Evolutionary conservation across 2,888 invertebrate genomes (phyloP), one percentile per base, ranked within the genome.

Genomic region (Sphinx pinastri): DNA sequence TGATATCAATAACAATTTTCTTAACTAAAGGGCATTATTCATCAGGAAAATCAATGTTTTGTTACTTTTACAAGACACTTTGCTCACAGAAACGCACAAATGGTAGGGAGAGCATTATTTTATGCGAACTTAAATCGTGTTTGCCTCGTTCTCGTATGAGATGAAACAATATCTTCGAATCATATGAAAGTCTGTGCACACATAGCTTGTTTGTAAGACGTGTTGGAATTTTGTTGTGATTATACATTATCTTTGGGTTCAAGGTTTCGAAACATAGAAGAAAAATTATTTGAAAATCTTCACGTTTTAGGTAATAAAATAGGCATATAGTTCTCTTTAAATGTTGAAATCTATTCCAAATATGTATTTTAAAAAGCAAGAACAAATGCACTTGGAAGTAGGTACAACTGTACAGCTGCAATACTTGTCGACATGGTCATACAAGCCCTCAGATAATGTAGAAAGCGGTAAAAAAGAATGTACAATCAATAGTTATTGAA

Each of bases 61-160:
- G 2, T 38, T 38, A 7, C 38, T 3, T 38, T 38, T 3, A 7
- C 38, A 38, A 38, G 1, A 1, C 38, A 13, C 49, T 49, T 47
- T 7, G 2, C 11, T 19, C 2, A 10, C 2, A 54, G 7, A n/a
- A 55, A 10, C 66, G 71, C 59, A 67, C 70, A 58, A 74, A 51
- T 77, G 74, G 84, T 85, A 78, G 63, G 72, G 68, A 54, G 19
- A 63, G 76, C 76, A 77, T 80, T 80, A 83, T 80, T 84, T 80
- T 81, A 82, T 82, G 82, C 77, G 79, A 81, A 82, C 81, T 84
- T 83, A 83, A 85, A 85, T 83, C 81, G 79, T 87, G 80, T 88
- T 87, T 87, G 79, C 80, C 74, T 71, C 80, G 75, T 81, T 78
- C 84, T 81, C 76, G 76, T 78, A 78, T 73, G 78, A 83, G 83